Percentiles rank a stretch among this genome's conserved stretches.
Conservation (phyloP, 2,888 invertebrate genomes). For the Megastigmus dorsalis region DNA sequence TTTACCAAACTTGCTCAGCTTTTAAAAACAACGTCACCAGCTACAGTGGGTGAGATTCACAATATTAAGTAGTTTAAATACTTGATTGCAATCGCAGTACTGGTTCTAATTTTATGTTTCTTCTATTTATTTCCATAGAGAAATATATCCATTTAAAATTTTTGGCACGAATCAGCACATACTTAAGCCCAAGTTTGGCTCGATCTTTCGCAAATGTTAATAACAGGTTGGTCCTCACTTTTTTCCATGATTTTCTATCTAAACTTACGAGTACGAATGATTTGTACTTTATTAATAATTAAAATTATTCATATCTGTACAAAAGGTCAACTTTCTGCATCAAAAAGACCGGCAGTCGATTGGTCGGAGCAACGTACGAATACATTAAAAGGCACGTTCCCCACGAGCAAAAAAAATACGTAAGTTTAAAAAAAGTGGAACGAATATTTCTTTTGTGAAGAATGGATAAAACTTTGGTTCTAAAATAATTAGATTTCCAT, state of each 20-base stretch:
- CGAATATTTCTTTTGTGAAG: too few species aligned
- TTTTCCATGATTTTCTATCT: too few species aligned
- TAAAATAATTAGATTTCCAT: not conserved
- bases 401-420: conserved; percentile 39
- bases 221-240: conserved; percentile 15
- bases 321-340: conserved; percentile 49
- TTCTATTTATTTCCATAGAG: too few species aligned
- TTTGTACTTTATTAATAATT: too few species aligned
- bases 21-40: conserved; percentile 29
- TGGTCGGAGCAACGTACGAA: conserved; percentile 45
- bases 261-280: too few species aligned
- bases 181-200: conserved; percentile 39
- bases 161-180: conserved; percentile 46
- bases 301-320: too few species aligned
- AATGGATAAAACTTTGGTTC: too few species aligned
- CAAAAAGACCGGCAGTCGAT: conserved; percentile 37
- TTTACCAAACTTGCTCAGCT: conserved; percentile 36
- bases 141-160: conserved; percentile 51
- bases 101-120: too few species aligned
- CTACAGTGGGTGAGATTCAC: conserved; percentile 23
- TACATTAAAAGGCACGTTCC: conserved; percentile 50
- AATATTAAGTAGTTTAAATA: not conserved
- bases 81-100: too few species aligned
- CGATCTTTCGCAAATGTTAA: conserved; percentile 38
- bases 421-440: conserved; percentile 24